Percentiles rank a stretch among this genome's conserved stretches.
Evolutionary conservation across 2,797 vertebrate species (phyloP).

Genomic region (Brachyrhaphis roseni): DNA sequence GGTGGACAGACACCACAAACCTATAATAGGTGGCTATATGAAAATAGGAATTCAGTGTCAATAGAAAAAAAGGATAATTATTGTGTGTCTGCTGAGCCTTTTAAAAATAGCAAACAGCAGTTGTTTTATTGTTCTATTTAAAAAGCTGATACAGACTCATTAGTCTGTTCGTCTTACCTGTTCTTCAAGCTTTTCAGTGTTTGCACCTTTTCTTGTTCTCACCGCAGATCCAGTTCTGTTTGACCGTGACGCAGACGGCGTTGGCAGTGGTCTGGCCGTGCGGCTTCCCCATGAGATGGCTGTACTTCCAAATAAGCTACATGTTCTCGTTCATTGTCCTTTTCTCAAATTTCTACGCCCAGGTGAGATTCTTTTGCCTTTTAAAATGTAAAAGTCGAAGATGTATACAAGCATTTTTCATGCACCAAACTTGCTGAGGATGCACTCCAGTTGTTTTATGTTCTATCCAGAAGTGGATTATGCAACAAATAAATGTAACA

Average conservation of each 20-base stretch:
- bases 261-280: slow-evolving; percentile 92
- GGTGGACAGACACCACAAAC: not conserved
- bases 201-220: slow-evolving; percentile 32
- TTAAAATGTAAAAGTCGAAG: not conserved
- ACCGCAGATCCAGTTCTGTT: slow-evolving; percentile 90
- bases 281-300: slow-evolving; percentile 90
- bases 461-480: not conserved
- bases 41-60: not conserved
- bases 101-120: not conserved
- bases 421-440: not conserved
- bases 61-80: not conserved
- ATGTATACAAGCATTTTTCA: not conserved
- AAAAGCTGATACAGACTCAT: not conserved
- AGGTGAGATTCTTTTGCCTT: slow-evolving; percentile 77
- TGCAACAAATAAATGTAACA: not conserved
- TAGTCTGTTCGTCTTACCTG: not conserved
- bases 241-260: slow-evolving; percentile 91
- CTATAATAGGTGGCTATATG: too few species aligned
- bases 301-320: slow-evolving; percentile 94
- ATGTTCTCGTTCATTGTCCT: slow-evolving; percentile 91
- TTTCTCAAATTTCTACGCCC: slow-evolving; percentile 95
- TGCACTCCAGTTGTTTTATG: not conserved
- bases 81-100: not conserved
- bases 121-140: not conserved
- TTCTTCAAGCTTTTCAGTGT: not conserved